A percentile compares a stretch with the other conserved stretches of the same genome.
These are phyloP conservation scores for Chironomus tentans DNA, from an alignment of 2,888 invertebrate species.

Conservation along the genomic window DNA sequence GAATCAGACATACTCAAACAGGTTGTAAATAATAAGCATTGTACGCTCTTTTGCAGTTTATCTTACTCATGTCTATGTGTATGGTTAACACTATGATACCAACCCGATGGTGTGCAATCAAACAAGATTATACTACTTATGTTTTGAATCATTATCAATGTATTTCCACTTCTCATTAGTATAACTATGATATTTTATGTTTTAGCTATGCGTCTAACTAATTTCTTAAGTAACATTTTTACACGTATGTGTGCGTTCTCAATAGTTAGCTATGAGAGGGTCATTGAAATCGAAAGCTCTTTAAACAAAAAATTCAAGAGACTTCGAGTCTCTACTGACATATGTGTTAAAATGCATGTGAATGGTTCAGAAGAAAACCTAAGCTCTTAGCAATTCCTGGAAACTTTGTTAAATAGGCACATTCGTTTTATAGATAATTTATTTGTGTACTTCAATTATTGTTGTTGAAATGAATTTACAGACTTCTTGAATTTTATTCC, in stretches of 20 bases:
- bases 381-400: too few species aligned
- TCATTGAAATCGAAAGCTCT: constrained; percentile 22
- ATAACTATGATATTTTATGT: neutral
- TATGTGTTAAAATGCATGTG: too few species aligned
- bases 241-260: neutral
- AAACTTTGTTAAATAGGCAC: too few species aligned
- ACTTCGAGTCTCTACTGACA: too few species aligned
- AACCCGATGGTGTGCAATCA: neutral
- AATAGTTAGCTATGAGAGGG: neutral
- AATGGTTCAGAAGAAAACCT: too few species aligned
- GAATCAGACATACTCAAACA: neutral
- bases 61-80: neutral
- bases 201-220: neutral
- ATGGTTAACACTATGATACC: too few species aligned
- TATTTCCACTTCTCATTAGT: neutral
- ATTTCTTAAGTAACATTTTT: neutral
- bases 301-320: neutral
- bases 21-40: neutral
- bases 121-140: neutral
- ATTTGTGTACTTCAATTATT: too few species aligned
- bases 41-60: neutral
- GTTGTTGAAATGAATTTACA: too few species aligned
- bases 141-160: neutral
- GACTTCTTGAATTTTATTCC: too few species aligned
- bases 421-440: too few species aligned